Evolutionary conservation across 1,140 invertebrate species (phyloP).

Genomic region (Caenorhabditis tropicalis): DNA sequence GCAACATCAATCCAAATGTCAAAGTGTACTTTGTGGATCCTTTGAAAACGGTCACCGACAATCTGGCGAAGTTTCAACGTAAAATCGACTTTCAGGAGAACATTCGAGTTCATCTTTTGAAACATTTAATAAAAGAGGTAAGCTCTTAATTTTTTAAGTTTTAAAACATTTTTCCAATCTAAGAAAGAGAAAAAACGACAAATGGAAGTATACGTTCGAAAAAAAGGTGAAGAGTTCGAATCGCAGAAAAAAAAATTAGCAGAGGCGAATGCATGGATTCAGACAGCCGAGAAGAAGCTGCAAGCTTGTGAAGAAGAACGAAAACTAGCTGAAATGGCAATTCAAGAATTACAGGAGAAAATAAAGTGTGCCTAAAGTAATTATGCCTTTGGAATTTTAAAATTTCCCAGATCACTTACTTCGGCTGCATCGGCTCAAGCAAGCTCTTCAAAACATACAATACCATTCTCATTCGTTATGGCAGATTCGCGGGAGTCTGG

Average conservation of each 20-base stretch:
- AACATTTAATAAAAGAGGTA: conserved; percentile 27
- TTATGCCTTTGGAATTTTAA: not conserved
- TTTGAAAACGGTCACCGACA: not conserved
- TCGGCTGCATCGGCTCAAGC: not conserved
- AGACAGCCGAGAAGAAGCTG: not conserved
- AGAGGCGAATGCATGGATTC: conserved; percentile 12
- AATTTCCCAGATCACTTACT: not conserved
- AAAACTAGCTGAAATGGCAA: not conserved
- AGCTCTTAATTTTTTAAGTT: not conserved
- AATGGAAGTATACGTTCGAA: conserved; percentile 21
- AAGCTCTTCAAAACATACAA: not conserved
- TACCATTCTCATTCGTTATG: not conserved
- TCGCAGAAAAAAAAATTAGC: not conserved
- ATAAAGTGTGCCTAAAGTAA: not conserved
- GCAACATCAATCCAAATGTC: not conserved
- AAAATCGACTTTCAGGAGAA: conserved; percentile 16
- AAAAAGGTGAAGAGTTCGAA: conserved; percentile 20
- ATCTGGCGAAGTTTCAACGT: not conserved
- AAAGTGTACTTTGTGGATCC: conserved; percentile 12
- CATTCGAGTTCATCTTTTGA: not conserved
- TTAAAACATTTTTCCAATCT: not conserved
- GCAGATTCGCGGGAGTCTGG: not conserved
- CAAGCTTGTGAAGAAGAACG: conserved; percentile 21
- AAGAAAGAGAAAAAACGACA: conserved; percentile 33
- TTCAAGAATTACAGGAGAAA: not conserved